These are phyloP conservation scores for Leistus spinibarbis DNA, from an alignment of 2,888 invertebrate genomes.

Conservation along the genomic window DNA sequence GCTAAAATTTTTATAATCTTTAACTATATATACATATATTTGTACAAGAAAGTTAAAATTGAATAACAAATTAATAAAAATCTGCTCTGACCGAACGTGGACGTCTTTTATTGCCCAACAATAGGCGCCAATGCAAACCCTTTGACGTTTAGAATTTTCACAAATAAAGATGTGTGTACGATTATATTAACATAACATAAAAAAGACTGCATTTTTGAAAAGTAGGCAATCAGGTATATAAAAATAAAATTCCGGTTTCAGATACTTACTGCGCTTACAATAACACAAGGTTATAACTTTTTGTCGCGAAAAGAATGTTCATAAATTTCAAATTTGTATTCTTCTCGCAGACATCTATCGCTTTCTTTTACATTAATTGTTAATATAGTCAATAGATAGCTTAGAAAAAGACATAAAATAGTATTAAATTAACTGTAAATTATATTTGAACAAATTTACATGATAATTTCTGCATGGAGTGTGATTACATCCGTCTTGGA, in stretches of 20 bases:
- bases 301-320: slow-evolving; percentile 12
- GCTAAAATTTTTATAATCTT: too few relatives aligned
- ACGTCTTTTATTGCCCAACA: too few relatives aligned
- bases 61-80: too few relatives aligned
- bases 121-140: too few relatives aligned
- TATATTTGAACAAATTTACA: too few relatives aligned
- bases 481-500: too few relatives aligned
- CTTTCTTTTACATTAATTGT: background rate
- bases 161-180: background rate
- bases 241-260: slow-evolving; percentile 31
- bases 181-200: background rate
- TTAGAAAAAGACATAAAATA: too few relatives aligned
- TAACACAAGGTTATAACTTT: slow-evolving; percentile 23
- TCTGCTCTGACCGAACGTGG: too few relatives aligned
- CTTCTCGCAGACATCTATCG: background rate
- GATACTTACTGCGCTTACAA: background rate
- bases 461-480: too few relatives aligned
- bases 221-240: slow-evolving; percentile 19
- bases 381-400: too few relatives aligned
- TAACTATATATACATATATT: too few relatives aligned
- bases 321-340: background rate
- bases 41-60: too few relatives aligned
- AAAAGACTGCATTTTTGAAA: slow-evolving; percentile 10
- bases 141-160: background rate
- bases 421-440: background rate